Percentiles rank a stretch among this genome's conserved stretches.
Evolutionary conservation across 2,797 vertebrate species (phyloP).

Genomic region (Momotus momota): DNA sequence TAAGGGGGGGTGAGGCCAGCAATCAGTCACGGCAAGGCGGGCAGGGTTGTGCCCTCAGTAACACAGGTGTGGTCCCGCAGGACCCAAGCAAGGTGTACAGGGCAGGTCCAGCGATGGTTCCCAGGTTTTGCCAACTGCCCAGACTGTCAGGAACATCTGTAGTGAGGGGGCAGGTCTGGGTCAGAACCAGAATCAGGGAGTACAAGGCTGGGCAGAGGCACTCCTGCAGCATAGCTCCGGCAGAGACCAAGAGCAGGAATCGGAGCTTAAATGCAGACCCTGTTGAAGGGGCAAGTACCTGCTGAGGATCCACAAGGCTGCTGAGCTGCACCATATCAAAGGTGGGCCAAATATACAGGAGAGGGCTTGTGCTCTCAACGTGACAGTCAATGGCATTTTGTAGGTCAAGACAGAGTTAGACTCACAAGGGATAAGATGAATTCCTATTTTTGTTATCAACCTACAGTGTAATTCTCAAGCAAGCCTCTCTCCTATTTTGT

Average conservation of each 20-base stretch:
- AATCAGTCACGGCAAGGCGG: background rate
- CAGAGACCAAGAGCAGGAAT: background rate
- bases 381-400: background rate
- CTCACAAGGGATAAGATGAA: background rate
- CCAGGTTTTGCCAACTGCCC: background rate
- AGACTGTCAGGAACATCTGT: fast-evolving
- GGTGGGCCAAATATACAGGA: background rate
- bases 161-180: background rate
- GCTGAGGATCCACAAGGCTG: background rate
- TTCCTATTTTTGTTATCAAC: background rate
- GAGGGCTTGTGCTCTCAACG: background rate
- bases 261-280: background rate
- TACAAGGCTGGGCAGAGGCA: background rate
- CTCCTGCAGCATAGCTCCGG: background rate
- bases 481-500: background rate
- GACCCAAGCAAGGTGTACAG: background rate
- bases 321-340: background rate
- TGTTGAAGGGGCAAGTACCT: background rate
- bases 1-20: background rate
- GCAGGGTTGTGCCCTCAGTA: background rate
- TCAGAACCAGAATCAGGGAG: background rate
- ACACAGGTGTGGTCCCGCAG: background rate
- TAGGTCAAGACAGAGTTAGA: background rate
- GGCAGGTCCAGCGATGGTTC: background rate
- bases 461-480: background rate